Evolutionary conservation across 2,888 invertebrate genomes (phyloP).

Genomic region (Diarsia brunnea): DNA sequence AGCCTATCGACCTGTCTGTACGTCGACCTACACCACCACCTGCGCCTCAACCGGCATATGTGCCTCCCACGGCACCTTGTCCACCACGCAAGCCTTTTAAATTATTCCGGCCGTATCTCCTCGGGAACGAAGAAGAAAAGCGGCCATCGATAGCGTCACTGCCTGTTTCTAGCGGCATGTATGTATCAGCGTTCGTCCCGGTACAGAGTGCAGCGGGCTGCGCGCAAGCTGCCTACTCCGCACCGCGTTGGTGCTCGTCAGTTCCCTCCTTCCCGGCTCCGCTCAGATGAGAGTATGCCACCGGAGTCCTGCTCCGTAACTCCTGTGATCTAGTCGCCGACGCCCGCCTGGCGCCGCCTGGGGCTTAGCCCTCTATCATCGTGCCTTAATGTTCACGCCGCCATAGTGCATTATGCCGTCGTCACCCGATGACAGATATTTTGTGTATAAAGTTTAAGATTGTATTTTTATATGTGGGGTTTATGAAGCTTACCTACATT

Average conservation of each 20-base stretch:
- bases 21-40: conserved; percentile 83
- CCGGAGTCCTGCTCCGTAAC: conserved; percentile 83
- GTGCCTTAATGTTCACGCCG: conserved; percentile 89
- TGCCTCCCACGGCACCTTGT: conserved; percentile 76
- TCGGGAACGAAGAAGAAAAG: conserved; percentile 91
- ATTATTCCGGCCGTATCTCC: conserved; percentile 94
- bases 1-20: conserved; percentile 85
- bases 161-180: conserved; percentile 81
- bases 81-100: conserved; percentile 92
- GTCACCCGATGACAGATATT: conserved; percentile 87
- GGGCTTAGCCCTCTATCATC: conserved; percentile 88
- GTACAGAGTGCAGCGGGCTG: conserved; percentile 87
- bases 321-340: conserved; percentile 90
- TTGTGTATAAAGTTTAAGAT: conserved; percentile 87
- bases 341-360: conserved; percentile 88
- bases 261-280: conserved; percentile 91
- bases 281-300: conserved; percentile 86
- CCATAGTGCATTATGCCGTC: conserved; percentile 89
- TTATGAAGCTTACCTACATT: conserved; percentile 88
- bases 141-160: conserved; percentile 82
- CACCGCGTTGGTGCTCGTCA: conserved; percentile 93
- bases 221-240: conserved; percentile 80
- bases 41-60: conserved; percentile 74
- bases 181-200: conserved; percentile 88
- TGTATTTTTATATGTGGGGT: conserved; percentile 90